Evolutionary conservation across 2,797 vertebrate species (phyloP).

Genomic region (Darevskia mixta): DNA sequence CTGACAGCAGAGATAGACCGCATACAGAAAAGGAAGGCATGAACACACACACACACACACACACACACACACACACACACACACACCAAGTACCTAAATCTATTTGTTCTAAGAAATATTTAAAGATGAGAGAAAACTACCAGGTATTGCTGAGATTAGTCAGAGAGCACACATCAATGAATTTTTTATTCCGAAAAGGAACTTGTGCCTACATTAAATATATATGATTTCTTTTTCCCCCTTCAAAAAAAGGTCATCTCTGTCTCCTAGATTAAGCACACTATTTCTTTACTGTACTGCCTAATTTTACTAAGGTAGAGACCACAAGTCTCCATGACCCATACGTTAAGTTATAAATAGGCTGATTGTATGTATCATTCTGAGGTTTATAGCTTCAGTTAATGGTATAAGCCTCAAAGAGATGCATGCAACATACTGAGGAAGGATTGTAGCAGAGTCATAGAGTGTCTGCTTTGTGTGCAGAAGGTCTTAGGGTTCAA

Average conservation of each 20-base stretch:
- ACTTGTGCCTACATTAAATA: conserved; percentile 89
- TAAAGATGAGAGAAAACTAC: conserved; percentile 82
- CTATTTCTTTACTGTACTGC: conserved; percentile 57
- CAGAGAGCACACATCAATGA: conserved; percentile 78
- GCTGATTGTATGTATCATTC: conserved; percentile 17
- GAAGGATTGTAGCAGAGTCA: not conserved
- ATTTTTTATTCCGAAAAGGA: conserved; percentile 87
- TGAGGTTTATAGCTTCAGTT: not conserved
- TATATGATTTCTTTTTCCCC: conserved; percentile 69
- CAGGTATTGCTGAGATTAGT: conserved; percentile 83
- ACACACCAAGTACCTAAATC: conserved; percentile 28
- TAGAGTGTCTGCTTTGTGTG: not conserved
- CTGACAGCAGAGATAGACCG: conserved; percentile 6
- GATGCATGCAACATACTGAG: not conserved
- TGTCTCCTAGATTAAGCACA: conserved; percentile 66
- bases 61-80: not conserved
- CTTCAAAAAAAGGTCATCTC: conserved; percentile 76
- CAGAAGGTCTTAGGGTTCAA: not conserved
- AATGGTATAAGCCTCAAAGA: not conserved
- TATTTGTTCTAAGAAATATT: conserved; percentile 90
- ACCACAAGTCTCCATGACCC: conserved; percentile 40
- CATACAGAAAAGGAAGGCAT: not conserved
- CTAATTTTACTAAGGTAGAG: conserved; percentile 56
- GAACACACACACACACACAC: not conserved
- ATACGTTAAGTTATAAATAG: conserved; percentile 37